phyloP scores from a whole-genome alignment of 2,888 invertebrate species.

The Drosophila mettleri region DNA sequence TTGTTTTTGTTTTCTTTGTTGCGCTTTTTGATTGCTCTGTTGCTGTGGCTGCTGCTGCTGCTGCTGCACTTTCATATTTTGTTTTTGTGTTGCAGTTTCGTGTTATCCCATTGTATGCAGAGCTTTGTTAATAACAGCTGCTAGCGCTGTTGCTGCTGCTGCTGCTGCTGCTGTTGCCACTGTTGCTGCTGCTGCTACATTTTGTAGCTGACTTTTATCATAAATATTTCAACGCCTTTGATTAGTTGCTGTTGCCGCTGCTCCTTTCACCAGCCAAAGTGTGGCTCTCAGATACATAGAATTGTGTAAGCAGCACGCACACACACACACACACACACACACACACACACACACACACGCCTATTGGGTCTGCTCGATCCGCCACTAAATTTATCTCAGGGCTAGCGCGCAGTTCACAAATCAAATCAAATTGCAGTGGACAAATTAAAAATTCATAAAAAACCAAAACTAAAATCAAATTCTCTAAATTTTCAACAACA shows the following conservation, averaged over 20 bases:
- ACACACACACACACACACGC: neutral
- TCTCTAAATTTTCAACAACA: constrained; percentile 40
- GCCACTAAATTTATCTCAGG: constrained; percentile 26
- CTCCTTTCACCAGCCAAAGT: constrained; percentile 55
- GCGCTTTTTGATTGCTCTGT: constrained; percentile 26
- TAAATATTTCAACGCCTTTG: constrained; percentile 76
- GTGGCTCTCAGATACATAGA: constrained; percentile 39
- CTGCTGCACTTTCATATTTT: constrained; percentile 75
- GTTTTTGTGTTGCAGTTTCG: constrained; percentile 37
- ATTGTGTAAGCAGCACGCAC: constrained; percentile 58
- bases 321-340: constrained; percentile 10
- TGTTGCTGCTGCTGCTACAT: constrained; percentile 40
- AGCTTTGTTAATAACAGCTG: constrained; percentile 18
- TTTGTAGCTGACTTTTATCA: constrained; percentile 59
- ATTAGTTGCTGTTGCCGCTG: constrained; percentile 36
- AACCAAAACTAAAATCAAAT: constrained; percentile 56
- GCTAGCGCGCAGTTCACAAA: constrained; percentile 45
- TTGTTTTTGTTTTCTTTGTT: constrained; percentile 29
- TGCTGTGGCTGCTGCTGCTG: constrained; percentile 27
- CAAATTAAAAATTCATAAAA: constrained; percentile 76
- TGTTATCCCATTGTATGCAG: constrained; percentile 40
- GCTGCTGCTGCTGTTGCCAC: constrained; percentile 3
- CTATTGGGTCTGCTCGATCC: too few relatives aligned
- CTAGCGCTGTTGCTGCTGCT: neutral
- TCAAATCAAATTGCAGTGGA: constrained; percentile 55